phyloP scores from a whole-genome alignment of 2,797 vertebrate genomes.

The Rhinichthys osculus region DNA sequence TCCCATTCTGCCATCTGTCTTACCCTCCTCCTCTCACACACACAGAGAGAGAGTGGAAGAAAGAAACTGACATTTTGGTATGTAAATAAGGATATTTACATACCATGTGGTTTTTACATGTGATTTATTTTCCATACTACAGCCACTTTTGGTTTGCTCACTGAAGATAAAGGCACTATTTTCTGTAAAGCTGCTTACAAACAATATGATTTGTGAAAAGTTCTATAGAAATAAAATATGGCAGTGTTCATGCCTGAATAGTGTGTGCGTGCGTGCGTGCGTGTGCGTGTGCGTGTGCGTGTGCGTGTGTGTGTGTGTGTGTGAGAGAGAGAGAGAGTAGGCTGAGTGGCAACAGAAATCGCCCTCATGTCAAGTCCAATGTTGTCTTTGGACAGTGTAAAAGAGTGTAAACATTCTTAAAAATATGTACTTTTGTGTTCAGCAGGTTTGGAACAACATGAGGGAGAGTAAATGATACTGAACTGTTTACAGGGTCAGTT shows the following conservation, averaged over 20 bases:
- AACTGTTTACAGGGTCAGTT: neutral
- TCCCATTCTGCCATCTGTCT: constrained; percentile 35
- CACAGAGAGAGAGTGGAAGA: neutral
- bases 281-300: neutral
- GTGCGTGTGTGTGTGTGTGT: neutral
- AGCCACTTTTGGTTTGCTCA: neutral
- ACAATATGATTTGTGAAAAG: neutral
- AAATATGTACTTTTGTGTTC: neutral
- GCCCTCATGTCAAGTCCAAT: neutral
- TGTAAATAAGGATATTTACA: constrained; percentile 3
- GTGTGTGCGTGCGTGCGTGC: neutral
- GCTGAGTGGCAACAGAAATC: neutral
- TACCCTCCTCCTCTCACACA: neutral
- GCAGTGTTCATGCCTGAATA: neutral
- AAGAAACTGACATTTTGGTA: neutral
- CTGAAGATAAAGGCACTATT: neutral
- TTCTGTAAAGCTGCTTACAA: neutral
- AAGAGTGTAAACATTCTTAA: neutral
- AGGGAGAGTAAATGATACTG: neutral
- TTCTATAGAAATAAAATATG: neutral
- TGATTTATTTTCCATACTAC: neutral
- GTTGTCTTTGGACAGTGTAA: neutral
- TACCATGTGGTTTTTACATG: neutral
- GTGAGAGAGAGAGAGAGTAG: too few relatives aligned
- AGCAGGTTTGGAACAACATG: neutral